phyloP scores from a whole-genome alignment of 2,797 vertebrate genomes.

The Apogon hyalosoma region DNA sequence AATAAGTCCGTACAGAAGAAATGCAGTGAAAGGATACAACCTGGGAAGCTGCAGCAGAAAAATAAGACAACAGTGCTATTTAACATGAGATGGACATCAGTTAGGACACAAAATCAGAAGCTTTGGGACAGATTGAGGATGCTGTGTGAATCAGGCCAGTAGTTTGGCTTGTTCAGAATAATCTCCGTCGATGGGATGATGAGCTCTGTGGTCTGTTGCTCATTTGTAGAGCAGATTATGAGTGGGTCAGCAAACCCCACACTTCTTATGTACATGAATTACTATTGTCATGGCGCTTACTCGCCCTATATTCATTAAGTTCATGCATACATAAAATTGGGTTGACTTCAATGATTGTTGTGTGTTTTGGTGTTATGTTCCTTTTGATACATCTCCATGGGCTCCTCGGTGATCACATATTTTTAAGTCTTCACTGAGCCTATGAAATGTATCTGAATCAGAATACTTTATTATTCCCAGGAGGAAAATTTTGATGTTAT shows the following conservation, averaged over 20 bases:
- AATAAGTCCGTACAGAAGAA: neutral
- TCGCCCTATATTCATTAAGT: neutral
- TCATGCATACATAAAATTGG: no score
- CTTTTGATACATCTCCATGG: no score
- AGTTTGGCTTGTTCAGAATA: constrained; percentile 13
- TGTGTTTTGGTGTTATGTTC: no score
- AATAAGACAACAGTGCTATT: neutral
- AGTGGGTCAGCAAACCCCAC: neutral
- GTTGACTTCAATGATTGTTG: no score
- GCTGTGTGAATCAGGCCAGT: neutral
- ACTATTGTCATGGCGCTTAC: neutral
- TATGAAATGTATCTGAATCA: no score
- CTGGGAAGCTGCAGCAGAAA: neutral
- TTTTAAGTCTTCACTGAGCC: no score
- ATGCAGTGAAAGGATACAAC: neutral
- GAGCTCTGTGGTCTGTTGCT: constrained; percentile 31
- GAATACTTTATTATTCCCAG: no score
- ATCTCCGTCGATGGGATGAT: constrained; percentile 25
- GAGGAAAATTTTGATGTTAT: no score
- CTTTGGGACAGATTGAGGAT: neutral
- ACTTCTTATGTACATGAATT: neutral
- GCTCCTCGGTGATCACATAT: no score
- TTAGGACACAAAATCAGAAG: neutral
- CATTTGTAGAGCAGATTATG: constrained; percentile 32
- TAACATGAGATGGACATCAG: neutral